Base-by-base conservation (phyloP, 2,797 vertebrate species). In the Hippocampus kuda region DNA sequence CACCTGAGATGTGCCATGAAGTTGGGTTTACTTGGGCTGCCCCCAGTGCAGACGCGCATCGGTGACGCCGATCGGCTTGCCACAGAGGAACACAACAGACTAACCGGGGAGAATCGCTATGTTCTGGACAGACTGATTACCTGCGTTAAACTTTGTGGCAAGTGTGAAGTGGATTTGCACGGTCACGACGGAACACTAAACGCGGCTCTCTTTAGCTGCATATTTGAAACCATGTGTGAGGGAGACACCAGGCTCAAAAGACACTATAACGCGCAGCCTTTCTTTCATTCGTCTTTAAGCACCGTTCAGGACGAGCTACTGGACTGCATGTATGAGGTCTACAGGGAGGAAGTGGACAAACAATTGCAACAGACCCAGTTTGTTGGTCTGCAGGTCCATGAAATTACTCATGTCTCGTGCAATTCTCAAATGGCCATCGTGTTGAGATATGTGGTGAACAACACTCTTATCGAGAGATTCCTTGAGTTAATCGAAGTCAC, bases 161-260 rank as follows among this genome's bases (percentile, higher is more conserved):
- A 61, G 38, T 66, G 42, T 44, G 54, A 66, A n/a, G 49, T 26
- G 6, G 70, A 61, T 26, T 38, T 44, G 26, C 20, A 4, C 22
- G 60, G 66, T 18, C 60, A 64, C 3, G 26, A 46, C 12, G 26
- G 65, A 1, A 56, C 53, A 3, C 26, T 70, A 5, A 57, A 72
- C 41, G 49, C 22, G 0, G 22, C 48, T 13, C 62, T 57, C 48
- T 68, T 68, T 44, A 12, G 6, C 2, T 57, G 66, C 16, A 57
- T 65, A 64, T 72, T 65, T 2, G 5, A 72, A 15, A 59, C 41
- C 18, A 54, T 65, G 51, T 65, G 62, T 57, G 51, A 70, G 12
- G 51, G 69, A 13, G 38, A 70, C 63, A 56, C 41, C 0, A 30
- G 63, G 24, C 53, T 70, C 51, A 41, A 59, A 53, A 59, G 69